Base-by-base conservation (phyloP, 2,888 invertebrate species). In the Synergus gifuensis region DNA sequence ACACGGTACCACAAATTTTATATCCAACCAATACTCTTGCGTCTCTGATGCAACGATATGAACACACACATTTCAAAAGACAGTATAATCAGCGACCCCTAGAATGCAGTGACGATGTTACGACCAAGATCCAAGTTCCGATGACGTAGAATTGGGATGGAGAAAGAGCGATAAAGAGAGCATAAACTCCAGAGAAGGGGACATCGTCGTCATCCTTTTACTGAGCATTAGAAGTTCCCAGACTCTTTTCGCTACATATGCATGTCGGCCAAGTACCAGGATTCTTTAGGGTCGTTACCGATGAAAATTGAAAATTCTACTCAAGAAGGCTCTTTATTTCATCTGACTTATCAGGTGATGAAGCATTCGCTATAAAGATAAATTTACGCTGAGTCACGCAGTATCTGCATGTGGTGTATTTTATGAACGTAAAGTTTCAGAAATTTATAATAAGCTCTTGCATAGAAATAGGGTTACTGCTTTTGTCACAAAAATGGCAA, bases 111-210 rank as follows among this genome's bases (percentile, higher is more conserved):
- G 62, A 22, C 22, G 62, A 22, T 62, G 62, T 62, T 62, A 62
- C 62, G 62, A 62, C 62, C 62, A 14, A 62, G 62, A 62, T 62
- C 62, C 62, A 12, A 62, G 62, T 62, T 62, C 62, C 62, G 62
- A 62, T 62, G 62, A 62, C 62, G 62, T 62, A 28, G 5, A 62
- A 22, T n/a, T n/a, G 62, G 62, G 62, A 62, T 62, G 14, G 62
- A 28, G 28, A 22, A 62, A 62, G 62, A 28, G 62, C 62, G 62
- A 62, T 62, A 62, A 62, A 62, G 62, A 62, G 62, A 14, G 62
- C 62, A 62, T 62, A 62, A 62, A 62, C 62, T 62, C 28, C 18
- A 62, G 62, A 62, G 14, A 12, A 62, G 28, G 62, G 62, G 62
- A 28, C 18, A 22, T 62, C 36, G 36, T 49, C 62, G 28, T 62